These are phyloP conservation scores for Ophiothrix spiculata DNA, from an alignment of 35 echinoderm and acorn worm genomes.

Conservation along the genomic window DNA sequence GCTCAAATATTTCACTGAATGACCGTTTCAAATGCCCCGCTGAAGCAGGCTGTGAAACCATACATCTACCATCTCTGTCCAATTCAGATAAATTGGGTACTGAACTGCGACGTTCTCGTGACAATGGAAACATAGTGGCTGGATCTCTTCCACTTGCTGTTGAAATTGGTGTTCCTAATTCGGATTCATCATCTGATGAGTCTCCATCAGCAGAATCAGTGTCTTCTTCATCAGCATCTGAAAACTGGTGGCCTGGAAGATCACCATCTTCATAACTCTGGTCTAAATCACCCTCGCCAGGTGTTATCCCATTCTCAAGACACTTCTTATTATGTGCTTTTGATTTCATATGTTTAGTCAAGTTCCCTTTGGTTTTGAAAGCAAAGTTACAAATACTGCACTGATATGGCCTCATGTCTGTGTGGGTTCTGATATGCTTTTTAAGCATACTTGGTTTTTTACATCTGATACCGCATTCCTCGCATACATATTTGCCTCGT, in stretches of 20 bases:
- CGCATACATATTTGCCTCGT: conserved; percentile 95
- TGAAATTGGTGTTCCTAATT: conserved; percentile 8
- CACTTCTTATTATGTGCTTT: conserved; percentile 98
- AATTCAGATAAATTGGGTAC: conserved; percentile 27
- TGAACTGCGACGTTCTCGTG: conserved; percentile 26
- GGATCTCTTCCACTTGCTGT: neutral
- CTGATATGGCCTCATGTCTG: conserved; percentile 91
- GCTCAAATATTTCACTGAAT: neutral
- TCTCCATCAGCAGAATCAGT: conserved; percentile 84
- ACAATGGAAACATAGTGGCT: neutral
- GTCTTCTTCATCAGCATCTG: conserved; percentile 86
- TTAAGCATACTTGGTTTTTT: conserved; percentile 99
- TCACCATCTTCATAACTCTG: conserved; percentile 49
- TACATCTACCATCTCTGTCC: neutral
- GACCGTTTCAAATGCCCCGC: neutral
- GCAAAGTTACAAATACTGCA: conserved; percentile 91
- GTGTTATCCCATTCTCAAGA: conserved; percentile 63
- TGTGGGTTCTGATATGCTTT: conserved; percentile 96
- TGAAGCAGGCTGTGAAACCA: neutral
- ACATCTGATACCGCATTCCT: conserved; percentile 97
- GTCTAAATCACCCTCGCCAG: conserved; percentile 57
- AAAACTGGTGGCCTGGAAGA: conserved; percentile 63
- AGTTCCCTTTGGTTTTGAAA: conserved; percentile 98
- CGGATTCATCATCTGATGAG: conserved; percentile 76
- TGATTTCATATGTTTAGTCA: conserved; percentile 99